A percentile compares a stretch with the other conserved stretches of the same genome.
Evolutionary conservation across 2,797 vertebrate genomes (phyloP).

Genomic region (Pipistrellus kuhlii): DNA sequence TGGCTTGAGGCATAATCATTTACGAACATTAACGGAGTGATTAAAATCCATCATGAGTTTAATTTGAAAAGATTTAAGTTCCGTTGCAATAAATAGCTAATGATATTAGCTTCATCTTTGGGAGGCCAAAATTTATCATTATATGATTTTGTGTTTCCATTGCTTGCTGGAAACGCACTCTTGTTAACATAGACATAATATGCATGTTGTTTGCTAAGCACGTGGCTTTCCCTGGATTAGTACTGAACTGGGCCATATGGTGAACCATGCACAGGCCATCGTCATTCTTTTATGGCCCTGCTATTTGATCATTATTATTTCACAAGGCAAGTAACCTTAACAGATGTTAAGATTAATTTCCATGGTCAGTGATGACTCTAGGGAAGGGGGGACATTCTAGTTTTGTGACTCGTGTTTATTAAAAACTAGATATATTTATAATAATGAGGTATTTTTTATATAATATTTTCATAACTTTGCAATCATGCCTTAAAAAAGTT

Average conservation of each 20-base stretch:
- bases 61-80: slow-evolving; percentile 76
- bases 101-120: slow-evolving; percentile 65
- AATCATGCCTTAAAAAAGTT: slow-evolving; percentile 26
- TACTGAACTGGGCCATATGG: slow-evolving; percentile 67
- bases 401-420: slow-evolving; percentile 50
- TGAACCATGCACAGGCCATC: neutral
- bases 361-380: slow-evolving; percentile 41
- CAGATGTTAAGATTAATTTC: slow-evolving; percentile 74
- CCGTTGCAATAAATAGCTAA: slow-evolving; percentile 68
- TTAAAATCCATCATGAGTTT: slow-evolving; percentile 80
- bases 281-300: slow-evolving; percentile 64
- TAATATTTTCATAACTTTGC: slow-evolving; percentile 27
- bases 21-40: slow-evolving; percentile 77
- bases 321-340: slow-evolving; percentile 67
- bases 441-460: slow-evolving; percentile 2
- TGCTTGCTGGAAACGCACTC: slow-evolving; percentile 34
- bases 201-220: slow-evolving; percentile 59
- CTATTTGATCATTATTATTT: slow-evolving; percentile 73
- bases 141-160: slow-evolving; percentile 48
- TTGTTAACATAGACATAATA: slow-evolving; percentile 13
- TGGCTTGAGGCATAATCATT: slow-evolving; percentile 72
- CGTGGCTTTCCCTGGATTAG: neutral
- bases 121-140: slow-evolving; percentile 63
- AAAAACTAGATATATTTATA: slow-evolving; percentile 51
- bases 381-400: slow-evolving; percentile 2